A percentile compares a stretch with the other conserved stretches of the same genome.
Evolutionary conservation across 2,888 invertebrate genomes (phyloP).

Genomic region (Acrobasis suavella): DNA sequence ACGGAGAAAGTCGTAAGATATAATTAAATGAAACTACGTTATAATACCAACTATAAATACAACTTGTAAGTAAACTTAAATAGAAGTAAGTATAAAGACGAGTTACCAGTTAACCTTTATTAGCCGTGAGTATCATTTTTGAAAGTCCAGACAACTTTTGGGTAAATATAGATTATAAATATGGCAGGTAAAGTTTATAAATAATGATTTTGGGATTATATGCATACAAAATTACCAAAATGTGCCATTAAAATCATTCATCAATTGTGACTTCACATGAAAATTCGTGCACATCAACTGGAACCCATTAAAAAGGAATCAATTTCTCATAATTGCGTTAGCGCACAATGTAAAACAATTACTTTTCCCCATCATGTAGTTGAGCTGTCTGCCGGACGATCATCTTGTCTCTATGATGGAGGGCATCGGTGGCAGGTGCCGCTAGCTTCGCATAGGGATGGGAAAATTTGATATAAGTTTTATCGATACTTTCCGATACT

Average conservation of each 20-base stretch:
- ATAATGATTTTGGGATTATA: no score
- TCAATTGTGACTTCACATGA: slow-evolving; percentile 3
- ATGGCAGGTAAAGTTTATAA: no score
- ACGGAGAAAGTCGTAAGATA: no score
- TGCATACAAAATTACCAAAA: background rate
- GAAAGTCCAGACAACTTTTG: no score
- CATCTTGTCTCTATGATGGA: slow-evolving; percentile 51
- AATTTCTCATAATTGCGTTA: slow-evolving; percentile 48
- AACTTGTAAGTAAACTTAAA: no score
- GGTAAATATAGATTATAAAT: no score
- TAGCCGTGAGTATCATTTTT: no score
- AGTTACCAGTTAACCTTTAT: no score
- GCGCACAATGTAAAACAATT: slow-evolving; percentile 47
- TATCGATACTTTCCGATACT: slow-evolving; percentile 26
- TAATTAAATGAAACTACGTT: no score
- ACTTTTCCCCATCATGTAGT: slow-evolving; percentile 40
- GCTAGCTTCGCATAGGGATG: slow-evolving; percentile 28
- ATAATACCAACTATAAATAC: no score
- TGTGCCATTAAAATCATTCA: slow-evolving; percentile 3
- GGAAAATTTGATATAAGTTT: background rate
- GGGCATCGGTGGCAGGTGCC: slow-evolving; percentile 44
- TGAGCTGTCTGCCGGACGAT: slow-evolving; percentile 39
- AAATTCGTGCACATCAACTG: background rate
- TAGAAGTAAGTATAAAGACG: no score
- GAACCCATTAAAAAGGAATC: slow-evolving; percentile 50